These are phyloP conservation scores for Hymenochirus boettgeri DNA, from an alignment of 2,113 vertebrate genomes.

Conservation along the genomic window DNA sequence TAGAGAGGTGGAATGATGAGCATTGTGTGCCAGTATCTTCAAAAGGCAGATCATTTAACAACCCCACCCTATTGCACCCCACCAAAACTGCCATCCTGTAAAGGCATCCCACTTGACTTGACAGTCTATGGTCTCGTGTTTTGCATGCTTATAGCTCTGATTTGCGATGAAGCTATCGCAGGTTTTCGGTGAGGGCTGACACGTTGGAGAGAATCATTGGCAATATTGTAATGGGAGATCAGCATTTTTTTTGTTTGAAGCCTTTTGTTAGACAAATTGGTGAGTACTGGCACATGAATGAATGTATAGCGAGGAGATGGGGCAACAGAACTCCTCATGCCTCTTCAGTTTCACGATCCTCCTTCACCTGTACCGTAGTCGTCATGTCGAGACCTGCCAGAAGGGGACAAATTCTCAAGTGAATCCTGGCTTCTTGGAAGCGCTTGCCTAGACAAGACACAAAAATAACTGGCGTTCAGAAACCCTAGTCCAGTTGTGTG, in stretches of 20 bases:
- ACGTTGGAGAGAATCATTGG: slow-evolving; percentile 69
- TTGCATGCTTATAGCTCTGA: slow-evolving; percentile 86
- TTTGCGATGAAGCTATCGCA: slow-evolving; percentile 63
- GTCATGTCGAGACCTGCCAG: slow-evolving; percentile 99
- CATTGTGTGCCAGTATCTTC: slow-evolving; percentile 98
- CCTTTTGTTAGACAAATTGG: slow-evolving; percentile 81
- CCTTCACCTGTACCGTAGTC: slow-evolving; percentile 93
- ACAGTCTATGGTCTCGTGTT: slow-evolving; percentile 76
- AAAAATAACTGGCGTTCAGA: slow-evolving; percentile 48
- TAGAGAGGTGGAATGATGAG: slow-evolving; percentile 96
- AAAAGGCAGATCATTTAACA: slow-evolving; percentile 91
- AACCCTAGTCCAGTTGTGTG: slow-evolving; percentile 48
- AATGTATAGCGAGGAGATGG: slow-evolving; percentile 53
- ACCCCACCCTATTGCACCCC: slow-evolving; percentile 38
- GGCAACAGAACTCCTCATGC: slow-evolving; percentile 58
- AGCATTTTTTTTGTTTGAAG: slow-evolving; percentile 81
- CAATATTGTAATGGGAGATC: slow-evolving; percentile 86
- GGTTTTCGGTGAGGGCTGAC: slow-evolving; percentile 78
- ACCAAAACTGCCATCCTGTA: slow-evolving; percentile 62
- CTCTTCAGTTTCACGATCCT: slow-evolving; percentile 84
- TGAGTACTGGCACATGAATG: slow-evolving; percentile 98
- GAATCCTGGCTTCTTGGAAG: slow-evolving; percentile 97
- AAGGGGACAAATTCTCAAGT: slow-evolving; percentile 89
- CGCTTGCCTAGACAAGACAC: slow-evolving; percentile 96
- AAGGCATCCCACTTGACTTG: slow-evolving; percentile 83